Percentiles rank a stretch among this genome's conserved stretches.
Conservation (phyloP, 2,113 vertebrate species). For the Crotalus helleri region DNA sequence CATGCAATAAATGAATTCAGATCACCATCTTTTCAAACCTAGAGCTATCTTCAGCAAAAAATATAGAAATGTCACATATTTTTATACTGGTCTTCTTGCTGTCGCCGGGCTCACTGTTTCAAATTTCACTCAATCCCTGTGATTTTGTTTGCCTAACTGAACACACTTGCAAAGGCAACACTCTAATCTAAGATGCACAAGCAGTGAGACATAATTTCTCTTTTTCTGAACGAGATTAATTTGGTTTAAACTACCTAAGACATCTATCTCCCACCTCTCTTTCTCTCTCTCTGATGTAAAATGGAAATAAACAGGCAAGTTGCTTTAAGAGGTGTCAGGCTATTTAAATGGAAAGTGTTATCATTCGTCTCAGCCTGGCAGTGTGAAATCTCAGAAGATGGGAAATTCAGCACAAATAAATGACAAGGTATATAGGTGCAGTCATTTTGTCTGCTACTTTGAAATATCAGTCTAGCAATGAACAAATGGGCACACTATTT, state of each 20-base stretch:
- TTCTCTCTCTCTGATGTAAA: conserved; percentile 29
- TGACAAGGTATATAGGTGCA: conserved; percentile 21
- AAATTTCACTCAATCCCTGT: not conserved
- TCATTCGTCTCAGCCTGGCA: conserved; percentile 13
- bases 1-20: not conserved
- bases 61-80: not conserved
- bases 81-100: not conserved
- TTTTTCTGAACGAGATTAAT: conserved; percentile 13
- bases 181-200: not conserved
- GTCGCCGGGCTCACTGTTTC: no score
- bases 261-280: conserved; percentile 20
- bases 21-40: not conserved
- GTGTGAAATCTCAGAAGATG: conserved; percentile 34
- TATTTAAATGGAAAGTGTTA: conserved; percentile 40
- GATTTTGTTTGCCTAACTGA: not conserved
- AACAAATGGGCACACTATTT: conserved; percentile 5
- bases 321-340: not conserved
- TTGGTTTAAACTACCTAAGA: conserved; percentile 6
- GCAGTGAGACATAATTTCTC: not conserved
- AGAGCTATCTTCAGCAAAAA: not conserved
- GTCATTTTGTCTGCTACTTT: conserved; percentile 24
- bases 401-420: conserved; percentile 30
- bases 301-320: not conserved
- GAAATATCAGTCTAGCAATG: conserved; percentile 31
- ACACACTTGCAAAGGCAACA: not conserved